Base-by-base conservation (phyloP, 2,113 vertebrate genomes). In the Cariama cristata region DNA sequence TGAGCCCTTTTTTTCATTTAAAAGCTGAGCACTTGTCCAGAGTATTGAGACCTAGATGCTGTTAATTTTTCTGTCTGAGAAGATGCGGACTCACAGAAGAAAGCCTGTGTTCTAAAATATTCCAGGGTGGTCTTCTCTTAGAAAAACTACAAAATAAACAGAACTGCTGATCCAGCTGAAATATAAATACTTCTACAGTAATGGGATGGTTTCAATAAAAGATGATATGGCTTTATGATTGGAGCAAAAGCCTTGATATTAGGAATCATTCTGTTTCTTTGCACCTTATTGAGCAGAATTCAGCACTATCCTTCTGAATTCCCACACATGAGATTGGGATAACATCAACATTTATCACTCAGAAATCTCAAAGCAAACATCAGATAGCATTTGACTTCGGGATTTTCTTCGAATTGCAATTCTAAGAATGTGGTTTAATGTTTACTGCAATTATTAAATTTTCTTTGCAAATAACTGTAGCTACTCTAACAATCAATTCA, bases 181-280 rank as follows among this genome's bases (percentile, higher is more conserved):
- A 95, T 69, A 53, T 1, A 92, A 91, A 76, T 69, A 68, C 9
- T 44, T 55, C 60, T 75, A 84, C 38, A 30, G n/a, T 58, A 71
- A 94, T 85, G 40, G 35, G 56, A 63, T 88, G 45, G 58, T 64
- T 77, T 93, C 56, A 91, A 32, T 79, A 91, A 56, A 84, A 91
- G 47, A 75, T 77, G 22, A 62, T 38, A 66, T 50, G 35, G 49
- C 55, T 79, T 94, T 79, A 79, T 76, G 84, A 33, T 56, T 92
- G 74, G 26, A 97, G 79, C 20, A 88, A 81, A 87, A 60, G 9
- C 62, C 62, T 72, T 59, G 35, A 66, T 47, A 66, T 58, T 38
- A 76, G 58, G 74, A 92, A 76, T 90, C 45, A 45, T 15, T 59
- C 80, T 90, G 59, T 28, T 90, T 95, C 50, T 92, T 93, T 88